A percentile compares a stretch with the other conserved stretches of the same genome.
These are phyloP conservation scores for Leptinotarsa rubiginosa DNA, from an alignment of 2,888 invertebrate species.

Conservation along the genomic window DNA sequence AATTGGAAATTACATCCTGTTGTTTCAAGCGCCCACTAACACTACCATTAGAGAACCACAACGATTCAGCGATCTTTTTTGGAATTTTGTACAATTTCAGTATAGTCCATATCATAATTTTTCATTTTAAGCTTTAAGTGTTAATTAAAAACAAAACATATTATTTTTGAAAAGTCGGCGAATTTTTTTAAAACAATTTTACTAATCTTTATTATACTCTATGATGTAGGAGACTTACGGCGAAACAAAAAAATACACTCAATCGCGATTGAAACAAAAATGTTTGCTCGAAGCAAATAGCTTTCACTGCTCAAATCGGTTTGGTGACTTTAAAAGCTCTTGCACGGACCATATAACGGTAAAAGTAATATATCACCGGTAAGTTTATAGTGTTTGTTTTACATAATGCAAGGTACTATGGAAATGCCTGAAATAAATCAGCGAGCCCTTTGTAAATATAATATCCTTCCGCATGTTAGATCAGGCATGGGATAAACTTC, in stretches of 20 bases:
- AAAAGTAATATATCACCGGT: constrained; percentile 7
- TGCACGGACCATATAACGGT: background rate
- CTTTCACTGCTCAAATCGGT: background rate
- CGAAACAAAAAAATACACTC: background rate
- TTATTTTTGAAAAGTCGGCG: no score
- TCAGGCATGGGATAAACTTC: constrained; percentile 12
- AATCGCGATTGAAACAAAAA: background rate
- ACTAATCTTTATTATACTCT: no score
- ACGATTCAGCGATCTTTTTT: no score
- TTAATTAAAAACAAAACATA: no score
- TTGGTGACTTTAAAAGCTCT: constrained; percentile 3
- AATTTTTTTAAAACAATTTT: no score
- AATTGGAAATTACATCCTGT: no score
- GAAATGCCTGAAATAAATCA: constrained; percentile 9
- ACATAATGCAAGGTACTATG: constrained; percentile 12
- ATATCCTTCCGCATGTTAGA: constrained; percentile 11
- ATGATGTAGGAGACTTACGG: no score
- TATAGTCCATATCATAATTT: no score
- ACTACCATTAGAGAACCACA: no score
- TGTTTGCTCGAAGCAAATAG: constrained; percentile 1
- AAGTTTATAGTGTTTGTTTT: constrained; percentile 14
- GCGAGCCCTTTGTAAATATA: constrained; percentile 11
- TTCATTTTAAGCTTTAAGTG: no score
- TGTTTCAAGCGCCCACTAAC: no score
- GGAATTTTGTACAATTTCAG: no score